Percentiles rank a stretch among this genome's conserved stretches.
Evolutionary conservation across 2,888 invertebrate genomes (phyloP).

Genomic region (Ormyrus labotus): DNA sequence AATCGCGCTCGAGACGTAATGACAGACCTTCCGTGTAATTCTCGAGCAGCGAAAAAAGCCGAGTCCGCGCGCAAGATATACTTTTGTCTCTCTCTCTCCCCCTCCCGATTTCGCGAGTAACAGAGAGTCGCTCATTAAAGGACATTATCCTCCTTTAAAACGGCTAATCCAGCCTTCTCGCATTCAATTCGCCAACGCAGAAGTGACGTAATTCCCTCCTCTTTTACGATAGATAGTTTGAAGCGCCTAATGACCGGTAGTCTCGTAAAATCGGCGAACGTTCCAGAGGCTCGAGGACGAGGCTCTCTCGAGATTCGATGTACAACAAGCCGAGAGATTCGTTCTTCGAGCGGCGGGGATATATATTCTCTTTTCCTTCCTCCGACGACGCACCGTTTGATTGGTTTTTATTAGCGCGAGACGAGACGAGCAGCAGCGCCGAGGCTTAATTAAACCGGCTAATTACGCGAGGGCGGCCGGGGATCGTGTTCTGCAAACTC

Average conservation of each 20-base stretch:
- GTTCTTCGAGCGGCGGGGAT: neutral
- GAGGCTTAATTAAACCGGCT: neutral
- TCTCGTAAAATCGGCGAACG: slow-evolving; percentile 34
- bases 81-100: neutral
- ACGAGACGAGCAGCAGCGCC: neutral
- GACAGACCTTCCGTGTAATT: too few relatives aligned
- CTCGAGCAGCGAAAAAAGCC: too few relatives aligned
- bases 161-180: slow-evolving; percentile 2
- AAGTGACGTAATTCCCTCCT: slow-evolving; percentile 33
- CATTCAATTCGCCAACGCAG: slow-evolving; percentile 1
- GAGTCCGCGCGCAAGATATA: too few relatives aligned
- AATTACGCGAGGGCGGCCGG: neutral
- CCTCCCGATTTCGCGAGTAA: too few relatives aligned
- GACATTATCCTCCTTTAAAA: slow-evolving; percentile 18
- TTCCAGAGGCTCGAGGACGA: slow-evolving; percentile 3
- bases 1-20: too few relatives aligned
- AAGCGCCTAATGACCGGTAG: slow-evolving; percentile 19
- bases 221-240: slow-evolving; percentile 7
- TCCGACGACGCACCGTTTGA: neutral
- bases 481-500: slow-evolving; percentile 1
- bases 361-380: neutral
- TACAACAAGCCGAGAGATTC: too few relatives aligned
- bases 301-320: neutral
- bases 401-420: neutral
- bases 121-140: slow-evolving; percentile 14